phyloP scores from a whole-genome alignment of 2,113 vertebrate genomes.

The Centropus unirufus region DNA sequence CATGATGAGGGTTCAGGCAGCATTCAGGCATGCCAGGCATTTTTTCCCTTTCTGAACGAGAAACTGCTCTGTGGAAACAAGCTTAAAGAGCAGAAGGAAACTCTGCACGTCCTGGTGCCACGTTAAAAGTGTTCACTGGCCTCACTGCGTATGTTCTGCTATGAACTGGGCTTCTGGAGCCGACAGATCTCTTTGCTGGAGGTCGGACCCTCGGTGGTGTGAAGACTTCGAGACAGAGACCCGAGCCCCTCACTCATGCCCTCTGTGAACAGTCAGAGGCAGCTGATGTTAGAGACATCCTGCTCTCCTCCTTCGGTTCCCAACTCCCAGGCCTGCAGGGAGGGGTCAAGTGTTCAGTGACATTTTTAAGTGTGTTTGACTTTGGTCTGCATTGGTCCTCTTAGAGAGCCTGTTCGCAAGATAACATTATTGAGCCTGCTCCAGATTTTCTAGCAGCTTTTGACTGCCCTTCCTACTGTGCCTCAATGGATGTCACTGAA shows the following conservation, averaged over 20 bases:
- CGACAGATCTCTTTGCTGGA: not conserved
- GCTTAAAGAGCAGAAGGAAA: not conserved
- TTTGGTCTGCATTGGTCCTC: not conserved
- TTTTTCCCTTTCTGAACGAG: slow-evolving; percentile 46
- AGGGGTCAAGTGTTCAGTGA: not conserved
- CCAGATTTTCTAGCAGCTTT: not conserved
- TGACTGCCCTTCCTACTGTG: not conserved
- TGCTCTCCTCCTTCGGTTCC: not conserved
- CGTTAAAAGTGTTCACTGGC: not conserved
- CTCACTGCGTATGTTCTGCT: not conserved
- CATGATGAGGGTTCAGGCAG: slow-evolving; percentile 24
- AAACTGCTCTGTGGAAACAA: not conserved
- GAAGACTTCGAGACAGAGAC: not conserved
- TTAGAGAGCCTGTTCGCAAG: not conserved
- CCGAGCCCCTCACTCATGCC: not conserved
- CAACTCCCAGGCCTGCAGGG: not conserved
- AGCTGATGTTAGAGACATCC: not conserved
- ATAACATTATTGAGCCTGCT: not conserved
- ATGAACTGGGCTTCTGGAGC: not conserved
- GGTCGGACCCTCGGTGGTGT: not conserved
- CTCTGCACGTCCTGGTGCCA: not conserved
- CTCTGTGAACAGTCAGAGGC: not conserved
- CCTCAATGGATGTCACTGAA: not conserved
- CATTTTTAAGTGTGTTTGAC: not conserved
- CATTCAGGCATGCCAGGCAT: slow-evolving; percentile 10